phyloP scores from a whole-genome alignment of 2,113 vertebrate species.

The Bettongia penicillata region DNA sequence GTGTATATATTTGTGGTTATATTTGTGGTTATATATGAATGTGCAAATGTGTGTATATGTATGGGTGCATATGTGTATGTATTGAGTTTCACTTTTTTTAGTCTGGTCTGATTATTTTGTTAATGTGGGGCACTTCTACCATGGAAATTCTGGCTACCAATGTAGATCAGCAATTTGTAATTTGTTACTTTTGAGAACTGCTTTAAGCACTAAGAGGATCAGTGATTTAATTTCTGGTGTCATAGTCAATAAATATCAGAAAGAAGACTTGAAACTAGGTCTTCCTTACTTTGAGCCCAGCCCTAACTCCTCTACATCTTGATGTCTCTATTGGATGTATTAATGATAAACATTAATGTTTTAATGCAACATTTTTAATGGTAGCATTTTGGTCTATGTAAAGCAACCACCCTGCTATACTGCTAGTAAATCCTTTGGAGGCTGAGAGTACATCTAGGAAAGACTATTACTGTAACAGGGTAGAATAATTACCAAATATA shows the following conservation, averaged over 20 bases:
- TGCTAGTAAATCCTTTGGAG: background rate
- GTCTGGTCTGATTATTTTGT: background rate
- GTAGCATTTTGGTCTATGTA: background rate
- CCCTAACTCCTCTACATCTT: background rate
- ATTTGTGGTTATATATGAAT: too few relatives aligned
- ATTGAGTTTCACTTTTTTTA: background rate
- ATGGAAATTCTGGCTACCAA: background rate
- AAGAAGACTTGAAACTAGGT: background rate
- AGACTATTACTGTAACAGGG: background rate
- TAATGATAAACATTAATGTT: background rate
- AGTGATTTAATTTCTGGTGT: background rate
- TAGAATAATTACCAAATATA: background rate
- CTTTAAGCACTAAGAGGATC: background rate
- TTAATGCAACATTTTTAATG: background rate
- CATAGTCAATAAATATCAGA: background rate
- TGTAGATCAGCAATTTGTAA: background rate
- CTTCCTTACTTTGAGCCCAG: background rate
- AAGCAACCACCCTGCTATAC: background rate
- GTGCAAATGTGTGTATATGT: background rate
- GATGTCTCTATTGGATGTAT: background rate
- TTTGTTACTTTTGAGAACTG: background rate
- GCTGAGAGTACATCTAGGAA: background rate
- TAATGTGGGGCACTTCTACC: background rate
- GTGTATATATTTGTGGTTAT: background rate
- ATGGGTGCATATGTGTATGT: background rate